phyloP scores from a whole-genome alignment of 1,140 invertebrate species.

The Brachionus koreanus region DNA sequence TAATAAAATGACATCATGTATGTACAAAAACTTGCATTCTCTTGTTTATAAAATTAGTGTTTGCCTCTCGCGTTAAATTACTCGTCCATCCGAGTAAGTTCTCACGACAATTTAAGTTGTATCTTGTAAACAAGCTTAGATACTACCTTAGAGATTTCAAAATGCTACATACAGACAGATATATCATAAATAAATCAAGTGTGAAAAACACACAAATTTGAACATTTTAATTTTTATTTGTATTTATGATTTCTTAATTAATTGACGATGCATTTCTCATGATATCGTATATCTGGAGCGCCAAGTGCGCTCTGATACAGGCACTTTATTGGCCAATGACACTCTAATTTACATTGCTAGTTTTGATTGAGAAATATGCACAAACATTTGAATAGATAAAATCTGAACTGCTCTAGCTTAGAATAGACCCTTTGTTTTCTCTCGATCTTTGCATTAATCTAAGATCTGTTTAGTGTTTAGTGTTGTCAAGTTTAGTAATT shows the following conservation, averaged over 20 bases:
- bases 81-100: not conserved
- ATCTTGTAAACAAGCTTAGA: constrained; percentile 31
- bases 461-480: not conserved
- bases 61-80: not conserved
- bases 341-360: not conserved
- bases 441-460: not conserved
- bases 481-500: not conserved
- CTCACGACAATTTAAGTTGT: not conserved
- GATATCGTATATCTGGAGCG: not conserved
- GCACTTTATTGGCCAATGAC: not conserved
- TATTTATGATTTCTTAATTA: not conserved
- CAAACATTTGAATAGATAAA: not conserved
- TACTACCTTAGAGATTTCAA: constrained; percentile 27
- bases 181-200: constrained; percentile 29
- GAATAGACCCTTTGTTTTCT: not conserved
- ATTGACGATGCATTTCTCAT: constrained; percentile 39
- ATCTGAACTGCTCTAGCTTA: constrained; percentile 25
- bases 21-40: not conserved
- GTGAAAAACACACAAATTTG: constrained; percentile 32
- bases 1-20: not conserved
- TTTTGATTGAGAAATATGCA: not conserved
- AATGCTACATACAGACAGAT: not conserved
- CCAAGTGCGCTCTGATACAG: not conserved
- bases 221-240: constrained; percentile 10
- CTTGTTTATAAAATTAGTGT: not conserved